Evolutionary conservation across 2,797 vertebrate species (phyloP), one percentile per base, ranked within the genome.

Genomic region (Pseudocheirus occidentalis): DNA sequence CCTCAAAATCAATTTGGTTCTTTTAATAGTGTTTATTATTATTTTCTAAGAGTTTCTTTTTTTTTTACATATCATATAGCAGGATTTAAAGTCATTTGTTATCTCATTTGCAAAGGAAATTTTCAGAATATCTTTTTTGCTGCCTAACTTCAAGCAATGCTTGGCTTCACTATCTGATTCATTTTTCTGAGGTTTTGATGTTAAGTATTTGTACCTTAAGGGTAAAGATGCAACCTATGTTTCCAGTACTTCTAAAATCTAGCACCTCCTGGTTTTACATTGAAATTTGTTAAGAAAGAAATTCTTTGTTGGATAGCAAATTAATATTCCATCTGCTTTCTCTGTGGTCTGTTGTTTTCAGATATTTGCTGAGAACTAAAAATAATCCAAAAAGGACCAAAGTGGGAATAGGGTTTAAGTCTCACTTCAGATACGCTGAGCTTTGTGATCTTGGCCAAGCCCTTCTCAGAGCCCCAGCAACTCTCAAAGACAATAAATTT

Each of bases 1-100:
- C 31, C 66, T 95, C 92, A 95, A 95, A 97, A 96, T 92, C 55
- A 91, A 52, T 94, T 52, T 92, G 92, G 54, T 94, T 52, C 31
- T 58, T 34, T 92, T 95, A 27, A 34, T 93, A 16, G 4, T 53
- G 0, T 50, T 93, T 93, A 53, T 24, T 54, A 90, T 94, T 66
- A 62, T 21, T 54, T 34, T 94, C 56, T 40, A 92, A 1, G 81
- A 92, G 66, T 13, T 53, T 6, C 66, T 95, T 1, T 52, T 13
- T 13, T 59, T 46, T 73, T 95, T 53, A 5, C 40, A 93, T 91
- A 40, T 50, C 31, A 62, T 92, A 9, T 40, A 89, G 28, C 58
- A 93, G 27, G 54, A 96, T 93, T 94, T 96, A n/a, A 3, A 92
- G 87, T 95, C 90, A 55, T 16, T 94, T 92, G 50, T 10, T 91